Percentiles rank a stretch among this genome's conserved stretches.
These are phyloP conservation scores for Oxygymnocypris stewartii DNA, from an alignment of 2,113 vertebrate genomes.

Conservation along the genomic window DNA sequence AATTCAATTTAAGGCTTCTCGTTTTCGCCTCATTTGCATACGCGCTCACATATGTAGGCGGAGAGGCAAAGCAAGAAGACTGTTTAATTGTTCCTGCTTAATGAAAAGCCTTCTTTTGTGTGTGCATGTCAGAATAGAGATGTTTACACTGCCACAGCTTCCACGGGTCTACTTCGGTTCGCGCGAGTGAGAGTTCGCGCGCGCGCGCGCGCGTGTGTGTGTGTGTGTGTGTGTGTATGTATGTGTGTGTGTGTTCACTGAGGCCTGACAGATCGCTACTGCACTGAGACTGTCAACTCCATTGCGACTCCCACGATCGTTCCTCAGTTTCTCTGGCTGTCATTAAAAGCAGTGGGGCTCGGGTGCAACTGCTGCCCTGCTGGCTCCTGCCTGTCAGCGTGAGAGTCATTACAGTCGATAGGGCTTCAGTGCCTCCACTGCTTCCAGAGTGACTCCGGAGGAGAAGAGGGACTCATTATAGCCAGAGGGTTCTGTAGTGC, in stretches of 20 bases:
- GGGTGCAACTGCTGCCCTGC: slow-evolving; percentile 42
- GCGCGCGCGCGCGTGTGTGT: slow-evolving; percentile 3
- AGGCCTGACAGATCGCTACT: slow-evolving; percentile 39
- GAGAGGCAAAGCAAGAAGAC: slow-evolving; percentile 41
- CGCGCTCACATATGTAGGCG: slow-evolving; percentile 37
- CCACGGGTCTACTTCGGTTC: neutral
- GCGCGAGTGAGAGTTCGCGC: neutral
- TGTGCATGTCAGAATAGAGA: slow-evolving; percentile 29
- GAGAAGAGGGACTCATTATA: slow-evolving; percentile 47
- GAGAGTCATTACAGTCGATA: slow-evolving; percentile 47
- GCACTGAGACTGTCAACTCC: slow-evolving; percentile 45
- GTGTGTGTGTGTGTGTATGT: no score
- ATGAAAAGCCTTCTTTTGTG: slow-evolving; percentile 44
- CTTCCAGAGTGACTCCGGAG: slow-evolving; percentile 46
- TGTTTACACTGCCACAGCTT: slow-evolving; percentile 31
- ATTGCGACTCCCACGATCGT: slow-evolving; percentile 31
- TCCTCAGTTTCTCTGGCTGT: slow-evolving; percentile 38
- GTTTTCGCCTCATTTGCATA: slow-evolving; percentile 37
- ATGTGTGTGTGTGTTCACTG: slow-evolving; percentile 28
- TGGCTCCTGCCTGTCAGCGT: slow-evolving; percentile 45
- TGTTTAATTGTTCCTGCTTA: slow-evolving; percentile 52
- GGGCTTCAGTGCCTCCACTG: slow-evolving; percentile 39
- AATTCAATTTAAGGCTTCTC: slow-evolving; percentile 52
- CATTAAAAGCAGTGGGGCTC: slow-evolving; percentile 47
- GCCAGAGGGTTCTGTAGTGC: slow-evolving; percentile 48